Percentiles rank a stretch among this genome's conserved stretches.
phyloP scores from a whole-genome alignment of 2,888 invertebrate species.

The Ophion ventricosus region DNA sequence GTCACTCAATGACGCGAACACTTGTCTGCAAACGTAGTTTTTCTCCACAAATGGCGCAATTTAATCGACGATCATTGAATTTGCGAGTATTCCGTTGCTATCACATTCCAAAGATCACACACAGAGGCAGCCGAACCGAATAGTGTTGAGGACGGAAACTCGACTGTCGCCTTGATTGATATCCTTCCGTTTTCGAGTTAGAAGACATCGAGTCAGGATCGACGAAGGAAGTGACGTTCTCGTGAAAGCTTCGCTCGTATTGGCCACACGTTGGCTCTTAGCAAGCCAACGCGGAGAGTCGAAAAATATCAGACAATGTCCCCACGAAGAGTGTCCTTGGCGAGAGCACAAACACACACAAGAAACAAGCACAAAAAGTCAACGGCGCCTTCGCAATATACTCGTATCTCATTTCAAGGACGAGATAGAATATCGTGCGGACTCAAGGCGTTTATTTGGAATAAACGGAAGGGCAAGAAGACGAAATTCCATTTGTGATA shows the following conservation, averaged over 20 bases:
- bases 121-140: background rate
- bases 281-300: constrained; percentile 27
- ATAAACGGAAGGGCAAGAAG: background rate
- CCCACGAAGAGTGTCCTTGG: background rate
- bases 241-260: constrained; percentile 9
- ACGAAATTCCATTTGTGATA: constrained; percentile 23
- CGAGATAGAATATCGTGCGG: constrained; percentile 4
- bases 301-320: constrained; percentile 25
- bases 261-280: too few species aligned
- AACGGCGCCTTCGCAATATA: background rate
- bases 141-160: constrained; percentile 56
- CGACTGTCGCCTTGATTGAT: constrained; percentile 42
- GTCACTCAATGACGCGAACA: too few species aligned
- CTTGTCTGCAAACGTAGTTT: too few species aligned
- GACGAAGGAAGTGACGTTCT: constrained; percentile 18
- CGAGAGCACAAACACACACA: too few species aligned
- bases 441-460: background rate
- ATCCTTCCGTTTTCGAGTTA: constrained; percentile 23
- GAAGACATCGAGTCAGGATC: constrained; percentile 1
- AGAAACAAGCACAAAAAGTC: background rate
- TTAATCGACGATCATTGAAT: too few species aligned
- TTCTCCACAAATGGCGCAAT: too few species aligned
- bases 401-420: background rate
- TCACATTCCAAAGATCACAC: background rate
- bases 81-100: too few species aligned